Percentiles rank a stretch among this genome's conserved stretches.
Evolutionary conservation across 2,113 vertebrate genomes (phyloP).

Genomic region (Chaetorhynchus papuensis): DNA sequence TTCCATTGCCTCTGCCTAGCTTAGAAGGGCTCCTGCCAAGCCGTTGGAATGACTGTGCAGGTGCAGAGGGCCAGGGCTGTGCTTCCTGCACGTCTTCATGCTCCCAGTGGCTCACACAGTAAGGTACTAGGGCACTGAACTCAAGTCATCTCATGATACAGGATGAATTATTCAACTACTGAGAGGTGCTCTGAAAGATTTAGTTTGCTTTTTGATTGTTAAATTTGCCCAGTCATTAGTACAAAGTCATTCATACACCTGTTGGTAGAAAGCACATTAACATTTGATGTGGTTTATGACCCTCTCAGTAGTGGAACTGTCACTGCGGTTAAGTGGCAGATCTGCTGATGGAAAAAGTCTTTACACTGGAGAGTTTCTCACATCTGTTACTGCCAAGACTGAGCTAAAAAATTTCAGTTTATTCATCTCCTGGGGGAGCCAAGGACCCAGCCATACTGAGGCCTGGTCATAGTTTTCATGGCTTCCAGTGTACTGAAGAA

Average conservation of each 20-base stretch:
- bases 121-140: not conserved
- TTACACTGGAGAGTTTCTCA: not conserved
- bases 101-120: not conserved
- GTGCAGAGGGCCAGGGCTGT: not conserved
- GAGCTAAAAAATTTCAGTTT: not conserved
- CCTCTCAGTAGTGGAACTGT: not conserved
- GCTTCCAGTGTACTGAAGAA: not conserved
- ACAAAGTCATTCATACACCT: not conserved
- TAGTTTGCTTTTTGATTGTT: not conserved
- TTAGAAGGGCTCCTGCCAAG: not conserved
- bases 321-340: not conserved
- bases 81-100: fast-evolving
- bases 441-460: not conserved
- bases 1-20: not conserved
- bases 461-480: not conserved
- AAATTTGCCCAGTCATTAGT: not conserved
- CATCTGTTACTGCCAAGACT: not conserved
- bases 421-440: not conserved
- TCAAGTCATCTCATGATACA: not conserved
- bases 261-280: not conserved
- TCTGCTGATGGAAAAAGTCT: not conserved
- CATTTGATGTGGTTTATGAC: not conserved
- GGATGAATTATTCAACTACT: not conserved
- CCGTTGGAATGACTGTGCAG: not conserved
- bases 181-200: not conserved